These are phyloP conservation scores for Cromileptes altivelis DNA, from an alignment of 2,113 vertebrate species.

Conservation along the genomic window DNA sequence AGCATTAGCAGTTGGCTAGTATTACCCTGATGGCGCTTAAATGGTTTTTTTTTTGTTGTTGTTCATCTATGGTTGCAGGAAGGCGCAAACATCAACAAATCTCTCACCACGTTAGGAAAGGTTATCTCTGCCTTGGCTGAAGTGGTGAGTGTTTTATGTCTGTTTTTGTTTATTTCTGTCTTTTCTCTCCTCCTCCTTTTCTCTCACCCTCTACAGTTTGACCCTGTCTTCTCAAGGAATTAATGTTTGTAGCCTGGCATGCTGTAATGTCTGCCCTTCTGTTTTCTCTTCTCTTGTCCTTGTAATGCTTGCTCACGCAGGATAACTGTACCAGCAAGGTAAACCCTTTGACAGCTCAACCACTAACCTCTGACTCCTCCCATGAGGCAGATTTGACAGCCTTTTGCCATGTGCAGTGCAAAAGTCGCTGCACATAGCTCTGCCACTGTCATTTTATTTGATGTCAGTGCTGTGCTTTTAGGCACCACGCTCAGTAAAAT, in stretches of 20 bases:
- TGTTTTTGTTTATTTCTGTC: conserved; percentile 13
- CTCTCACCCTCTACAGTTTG: conserved; percentile 32
- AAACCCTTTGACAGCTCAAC: conserved; percentile 76
- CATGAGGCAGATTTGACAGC: conserved; percentile 40
- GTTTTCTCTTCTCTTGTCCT: conserved; percentile 78
- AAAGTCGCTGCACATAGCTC: not conserved
- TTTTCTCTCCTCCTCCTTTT: not conserved
- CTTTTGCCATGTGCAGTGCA: conserved; percentile 27
- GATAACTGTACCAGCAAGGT: conserved; percentile 99
- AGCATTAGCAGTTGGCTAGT: not conserved
- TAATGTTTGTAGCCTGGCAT: conserved; percentile 55
- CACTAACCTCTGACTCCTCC: conserved; percentile 48
- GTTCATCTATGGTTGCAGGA: conserved; percentile 86
- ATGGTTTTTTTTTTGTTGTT: conserved; percentile 23
- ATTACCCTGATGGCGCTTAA: not conserved
- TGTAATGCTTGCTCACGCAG: conserved; percentile 89
- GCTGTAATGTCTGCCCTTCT: conserved; percentile 76
- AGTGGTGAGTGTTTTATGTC: conserved; percentile 90
- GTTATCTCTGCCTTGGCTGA: conserved; percentile 98
- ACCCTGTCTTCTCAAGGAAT: conserved; percentile 51
- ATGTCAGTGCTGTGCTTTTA: conserved; percentile 4
- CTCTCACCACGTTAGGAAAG: conserved; percentile 98
- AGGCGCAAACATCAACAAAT: conserved; percentile 99
- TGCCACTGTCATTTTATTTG: not conserved
- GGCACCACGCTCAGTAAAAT: not conserved